Conservation (phyloP, 2,888 invertebrate genomes). For the Baronia brevicornis region DNA sequence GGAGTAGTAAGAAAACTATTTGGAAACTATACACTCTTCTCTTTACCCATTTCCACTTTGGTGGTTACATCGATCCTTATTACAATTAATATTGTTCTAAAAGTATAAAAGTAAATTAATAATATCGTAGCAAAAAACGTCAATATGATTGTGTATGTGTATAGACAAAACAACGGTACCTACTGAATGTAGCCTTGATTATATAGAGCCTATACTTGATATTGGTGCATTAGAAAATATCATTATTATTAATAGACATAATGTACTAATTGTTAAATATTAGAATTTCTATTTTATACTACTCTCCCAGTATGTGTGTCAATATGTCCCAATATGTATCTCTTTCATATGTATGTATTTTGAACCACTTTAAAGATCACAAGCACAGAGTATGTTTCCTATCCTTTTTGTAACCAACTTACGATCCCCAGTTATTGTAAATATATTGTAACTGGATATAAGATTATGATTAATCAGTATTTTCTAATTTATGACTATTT, state of each 20-base stretch:
- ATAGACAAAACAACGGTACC: constrained; percentile 49
- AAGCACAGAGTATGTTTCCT: constrained; percentile 13
- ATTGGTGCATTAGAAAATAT: constrained; percentile 51
- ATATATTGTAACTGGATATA: constrained; percentile 58
- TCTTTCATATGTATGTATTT: constrained; percentile 17
- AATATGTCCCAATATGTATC: constrained; percentile 19
- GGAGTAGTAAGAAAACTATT: too few species aligned
- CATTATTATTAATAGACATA: constrained; percentile 19
- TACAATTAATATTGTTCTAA: too few species aligned
- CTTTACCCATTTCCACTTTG: too few species aligned
- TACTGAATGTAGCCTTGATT: constrained; percentile 56
- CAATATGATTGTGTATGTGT: constrained; percentile 21
- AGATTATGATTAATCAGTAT: constrained; percentile 68
- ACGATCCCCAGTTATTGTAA: constrained; percentile 61
- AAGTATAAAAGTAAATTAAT: too few species aligned
- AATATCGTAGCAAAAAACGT: too few species aligned
- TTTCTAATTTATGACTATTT: constrained; percentile 69
- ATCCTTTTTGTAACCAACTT: constrained; percentile 27
- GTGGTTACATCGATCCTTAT: too few species aligned
- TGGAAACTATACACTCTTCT: too few species aligned
- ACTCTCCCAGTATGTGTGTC: constrained; percentile 15
- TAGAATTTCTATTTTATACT: constrained; percentile 25
- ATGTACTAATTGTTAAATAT: constrained; percentile 26
- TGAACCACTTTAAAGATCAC: constrained; percentile 7
- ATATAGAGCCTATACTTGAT: constrained; percentile 44